Evolutionary conservation across 1,140 invertebrate species (phyloP), one percentile per base, ranked within the genome.

Genomic region (Bombus waltoni): DNA sequence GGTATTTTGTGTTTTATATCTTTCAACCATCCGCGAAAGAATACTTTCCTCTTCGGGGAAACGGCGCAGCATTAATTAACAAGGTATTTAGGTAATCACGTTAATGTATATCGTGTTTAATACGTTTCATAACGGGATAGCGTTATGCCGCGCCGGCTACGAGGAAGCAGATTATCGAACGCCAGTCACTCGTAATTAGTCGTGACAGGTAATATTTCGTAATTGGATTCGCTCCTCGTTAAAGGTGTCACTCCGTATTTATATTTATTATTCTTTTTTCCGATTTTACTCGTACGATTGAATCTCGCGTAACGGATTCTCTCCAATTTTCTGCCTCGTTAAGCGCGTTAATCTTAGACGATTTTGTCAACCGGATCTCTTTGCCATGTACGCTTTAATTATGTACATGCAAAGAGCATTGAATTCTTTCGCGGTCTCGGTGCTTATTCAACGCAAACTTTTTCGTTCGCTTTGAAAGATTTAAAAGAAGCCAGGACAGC

Each of bases 161-260:
- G 53, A 53, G 72, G n/a, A 44, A 62, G 4, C n/a, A 57, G 47
- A 59, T 84, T 72, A 72, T 72, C 28, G 32, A 80, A 72, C 38
- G 77, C 25, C 47, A 62, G 53, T 79, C 77, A 68, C 42, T 68
- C 38, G 77, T 72, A 84, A 84, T 84, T 79, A 84, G 75, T 42
- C 75, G 32, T 1, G 66, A 62, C 47, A 32, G 66, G 72, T 47
- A 47, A 62, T 72, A 79, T 84, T 80, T 80, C 38, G 53, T 62
- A 84, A 79, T 62, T 72, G 76, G 40, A 80, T 79, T 62, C 53
- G 32, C 38, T n/a, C 6, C 38, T 72, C 68, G 35, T 78, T 77
- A 78, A 78, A 70, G 28, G 13, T 15, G 32, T 32, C 59, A 10
- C 32, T 25, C 25, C 28, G 9, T 40, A 38, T 83, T 28, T 38